phyloP scores from a whole-genome alignment of 2,113 vertebrate genomes.

The Tupaia chinensis region DNA sequence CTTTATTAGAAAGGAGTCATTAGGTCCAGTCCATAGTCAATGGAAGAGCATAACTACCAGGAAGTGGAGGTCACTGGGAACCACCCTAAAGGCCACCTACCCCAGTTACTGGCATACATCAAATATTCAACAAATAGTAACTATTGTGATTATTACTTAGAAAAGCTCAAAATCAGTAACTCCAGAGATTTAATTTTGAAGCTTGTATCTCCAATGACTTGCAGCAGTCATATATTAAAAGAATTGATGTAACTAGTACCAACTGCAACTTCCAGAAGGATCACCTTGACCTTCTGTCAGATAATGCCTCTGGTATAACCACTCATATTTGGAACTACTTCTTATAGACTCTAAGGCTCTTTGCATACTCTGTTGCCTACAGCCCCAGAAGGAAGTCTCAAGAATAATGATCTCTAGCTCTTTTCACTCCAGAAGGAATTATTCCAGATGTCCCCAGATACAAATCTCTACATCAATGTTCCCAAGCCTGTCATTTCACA shows the following conservation, averaged over 20 bases:
- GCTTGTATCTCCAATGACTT: background rate
- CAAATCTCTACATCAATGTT: background rate
- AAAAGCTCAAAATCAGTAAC: background rate
- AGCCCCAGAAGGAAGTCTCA: background rate
- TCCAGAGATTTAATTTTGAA: background rate
- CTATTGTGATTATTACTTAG: background rate
- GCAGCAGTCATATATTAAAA: background rate
- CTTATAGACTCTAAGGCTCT: background rate
- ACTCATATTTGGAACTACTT: background rate
- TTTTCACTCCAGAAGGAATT: background rate
- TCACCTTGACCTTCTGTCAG: background rate
- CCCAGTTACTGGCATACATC: background rate
- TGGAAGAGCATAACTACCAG: background rate
- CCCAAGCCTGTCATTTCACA: conserved; percentile 7
- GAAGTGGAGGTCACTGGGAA: background rate
- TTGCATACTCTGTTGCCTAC: background rate
- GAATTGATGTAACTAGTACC: background rate
- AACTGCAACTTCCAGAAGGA: background rate
- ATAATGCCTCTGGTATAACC: background rate
- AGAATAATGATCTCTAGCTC: background rate
- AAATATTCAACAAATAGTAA: background rate
- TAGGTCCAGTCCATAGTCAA: background rate
- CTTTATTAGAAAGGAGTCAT: background rate
- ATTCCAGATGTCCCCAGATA: background rate
- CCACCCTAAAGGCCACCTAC: background rate